Percentiles rank a stretch among this genome's conserved stretches.
Evolutionary conservation across 2,113 vertebrate genomes (phyloP).

Genomic region (Peucedramus taeniatus): DNA sequence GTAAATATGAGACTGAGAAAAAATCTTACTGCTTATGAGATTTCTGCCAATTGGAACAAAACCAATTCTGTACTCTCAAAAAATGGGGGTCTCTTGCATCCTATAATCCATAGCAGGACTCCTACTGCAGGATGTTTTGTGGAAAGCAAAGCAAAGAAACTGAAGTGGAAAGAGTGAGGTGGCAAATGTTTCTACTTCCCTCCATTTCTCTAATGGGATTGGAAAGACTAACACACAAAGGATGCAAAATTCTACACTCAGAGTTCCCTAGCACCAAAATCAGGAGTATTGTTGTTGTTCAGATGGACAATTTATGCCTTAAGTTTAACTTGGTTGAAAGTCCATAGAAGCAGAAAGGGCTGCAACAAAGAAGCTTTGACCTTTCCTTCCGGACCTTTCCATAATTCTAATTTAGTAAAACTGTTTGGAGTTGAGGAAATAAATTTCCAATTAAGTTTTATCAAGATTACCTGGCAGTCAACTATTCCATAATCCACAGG

Average conservation of each 20-base stretch:
- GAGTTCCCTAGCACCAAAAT: neutral
- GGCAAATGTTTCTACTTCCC: neutral
- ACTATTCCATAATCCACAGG: neutral
- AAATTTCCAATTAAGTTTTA: neutral
- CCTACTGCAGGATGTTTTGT: neutral
- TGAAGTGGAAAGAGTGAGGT: neutral
- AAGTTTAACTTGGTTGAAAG: neutral
- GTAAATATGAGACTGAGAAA: neutral
- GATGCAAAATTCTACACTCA: neutral
- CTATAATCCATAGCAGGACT: neutral
- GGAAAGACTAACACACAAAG: neutral
- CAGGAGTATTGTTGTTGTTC: neutral
- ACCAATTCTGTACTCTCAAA: neutral
- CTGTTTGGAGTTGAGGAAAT: neutral
- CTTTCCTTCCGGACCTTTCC: neutral
- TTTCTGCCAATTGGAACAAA: neutral
- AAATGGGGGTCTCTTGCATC: neutral
- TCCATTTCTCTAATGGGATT: neutral
- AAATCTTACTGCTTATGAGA: neutral
- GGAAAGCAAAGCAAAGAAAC: neutral
- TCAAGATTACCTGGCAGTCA: neutral
- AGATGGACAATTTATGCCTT: neutral
- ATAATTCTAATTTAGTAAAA: neutral
- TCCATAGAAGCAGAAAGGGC: neutral
- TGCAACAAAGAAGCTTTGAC: neutral